phyloP scores from a whole-genome alignment of 2,113 vertebrate genomes.

The Hipposideros armiger region DNA sequence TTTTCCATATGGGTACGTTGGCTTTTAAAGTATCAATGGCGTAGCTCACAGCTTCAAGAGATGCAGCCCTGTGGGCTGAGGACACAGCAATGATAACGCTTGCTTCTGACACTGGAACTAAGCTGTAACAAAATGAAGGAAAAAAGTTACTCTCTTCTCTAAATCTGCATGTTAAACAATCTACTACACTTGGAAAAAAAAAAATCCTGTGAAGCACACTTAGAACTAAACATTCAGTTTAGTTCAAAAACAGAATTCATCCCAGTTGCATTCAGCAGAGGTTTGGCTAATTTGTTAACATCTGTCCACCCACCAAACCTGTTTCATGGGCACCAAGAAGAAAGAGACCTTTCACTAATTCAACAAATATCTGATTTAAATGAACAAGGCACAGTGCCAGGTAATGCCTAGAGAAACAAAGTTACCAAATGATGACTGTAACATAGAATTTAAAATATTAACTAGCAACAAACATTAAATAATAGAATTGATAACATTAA shows the following conservation, averaged over 20 bases:
- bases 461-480: not conserved
- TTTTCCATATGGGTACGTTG: constrained; percentile 95
- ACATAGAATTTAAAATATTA: not conserved
- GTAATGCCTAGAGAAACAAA: not conserved
- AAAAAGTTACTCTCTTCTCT: constrained; percentile 55
- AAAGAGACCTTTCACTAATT: not conserved
- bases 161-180: not conserved
- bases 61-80: constrained; percentile 93
- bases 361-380: not conserved
- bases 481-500: not conserved
- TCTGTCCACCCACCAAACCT: not conserved
- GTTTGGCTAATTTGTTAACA: not conserved
- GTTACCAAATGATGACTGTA: not conserved
- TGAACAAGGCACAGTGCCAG: not conserved
- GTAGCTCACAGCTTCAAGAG: constrained; percentile 92
- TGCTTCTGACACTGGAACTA: constrained; percentile 94
- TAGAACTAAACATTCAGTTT: not conserved
- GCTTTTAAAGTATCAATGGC: constrained; percentile 94
- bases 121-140: constrained; percentile 80
- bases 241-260: not conserved
- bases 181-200: not conserved
- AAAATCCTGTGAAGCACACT: not conserved
- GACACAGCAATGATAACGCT: constrained; percentile 95
- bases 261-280: not conserved
- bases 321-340: not conserved